These are phyloP conservation scores for Atlantisia rogersi DNA, from an alignment of 2,113 vertebrate genomes.

Conservation along the genomic window DNA sequence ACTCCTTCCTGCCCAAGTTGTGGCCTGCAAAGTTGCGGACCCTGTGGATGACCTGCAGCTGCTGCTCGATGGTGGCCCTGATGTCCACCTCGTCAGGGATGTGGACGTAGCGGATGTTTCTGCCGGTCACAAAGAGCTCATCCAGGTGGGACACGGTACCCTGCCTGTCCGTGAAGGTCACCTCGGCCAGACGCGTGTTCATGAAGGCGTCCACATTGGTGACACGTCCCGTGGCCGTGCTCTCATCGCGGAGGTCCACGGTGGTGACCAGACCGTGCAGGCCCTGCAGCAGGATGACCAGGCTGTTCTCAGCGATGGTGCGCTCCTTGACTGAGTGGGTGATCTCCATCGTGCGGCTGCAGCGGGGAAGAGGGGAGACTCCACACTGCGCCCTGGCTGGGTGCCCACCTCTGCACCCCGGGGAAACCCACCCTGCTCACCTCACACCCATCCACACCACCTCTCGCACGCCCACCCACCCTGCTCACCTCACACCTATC, in stretches of 20 bases:
- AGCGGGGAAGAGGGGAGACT: background rate
- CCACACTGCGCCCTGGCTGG: background rate
- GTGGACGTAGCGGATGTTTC: slow-evolving; percentile 93
- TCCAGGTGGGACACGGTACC: slow-evolving; percentile 77
- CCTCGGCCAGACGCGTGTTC: slow-evolving; percentile 88
- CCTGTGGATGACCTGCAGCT: slow-evolving; percentile 86
- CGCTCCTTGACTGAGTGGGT: slow-evolving; percentile 91
- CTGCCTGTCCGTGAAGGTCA: slow-evolving; percentile 83
- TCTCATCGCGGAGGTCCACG: slow-evolving; percentile 92
- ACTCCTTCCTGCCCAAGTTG: slow-evolving; percentile 86
- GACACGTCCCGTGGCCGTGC: slow-evolving; percentile 82
- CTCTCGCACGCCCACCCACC: background rate
- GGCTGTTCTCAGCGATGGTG: slow-evolving; percentile 93
- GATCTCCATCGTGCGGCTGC: slow-evolving; percentile 72
- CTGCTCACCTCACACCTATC: background rate
- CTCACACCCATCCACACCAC: background rate
- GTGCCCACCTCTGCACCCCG: rapidly evolving
- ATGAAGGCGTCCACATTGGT: slow-evolving; percentile 95
- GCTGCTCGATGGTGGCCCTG: slow-evolving; percentile 83
- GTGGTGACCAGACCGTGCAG: slow-evolving; percentile 87
- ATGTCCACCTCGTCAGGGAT: slow-evolving; percentile 92
- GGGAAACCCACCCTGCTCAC: background rate
- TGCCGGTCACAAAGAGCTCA: slow-evolving; percentile 90
- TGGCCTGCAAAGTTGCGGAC: slow-evolving; percentile 83
- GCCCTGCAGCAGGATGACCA: slow-evolving; percentile 94